Base-by-base conservation (phyloP, 2,113 vertebrate species). In the Scomber colias region DNA sequence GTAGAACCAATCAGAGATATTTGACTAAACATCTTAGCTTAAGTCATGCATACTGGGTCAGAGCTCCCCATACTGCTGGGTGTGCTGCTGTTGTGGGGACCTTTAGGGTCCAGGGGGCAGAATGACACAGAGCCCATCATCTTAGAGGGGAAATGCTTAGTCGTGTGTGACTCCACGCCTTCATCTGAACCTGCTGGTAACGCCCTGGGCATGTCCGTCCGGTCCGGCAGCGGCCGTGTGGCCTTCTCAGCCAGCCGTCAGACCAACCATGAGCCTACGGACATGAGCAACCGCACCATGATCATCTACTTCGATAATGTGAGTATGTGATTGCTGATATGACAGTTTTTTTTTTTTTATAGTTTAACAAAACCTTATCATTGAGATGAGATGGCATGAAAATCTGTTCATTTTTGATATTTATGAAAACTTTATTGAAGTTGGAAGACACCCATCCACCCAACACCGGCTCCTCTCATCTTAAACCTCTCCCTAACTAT, bases 241-340 rank as follows among this genome's bases (percentile, higher is more conserved):
- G 95, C 95, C 76, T 95, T 96, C 78, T 95, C 95, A 0, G 95
- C 92, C 82, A 95, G 94, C 69, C 93, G 95, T 44, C 95, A 95
- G 87, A 96, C 95, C 51, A 95, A 96, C 90, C 95, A 95, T 6
- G 95, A 96, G 77, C 95, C 95, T 59, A 95, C 95, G 0, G 95
- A 95, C 85, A 95, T 95, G 94, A 95, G 94, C 92, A 96, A 96
- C 80, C 94, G 94, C 78, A 95, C 94, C 71, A 95, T 95, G 95
- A 95, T 95, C 90, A 95, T 95, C 93, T 95, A 95, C 87, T 96
- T 96, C 70, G 95, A 96, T 79, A 94, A 95, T 81, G 95, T 96
- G 79, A 93, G 90, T 85, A 45, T n/a, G 8, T 12, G 2, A 40
- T 16, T 30, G 17, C 51, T 30, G 35, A 68, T 10, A 3, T 54